These are phyloP conservation scores for Cancer borealis DNA, from an alignment of 2,888 invertebrate genomes.

Conservation along the genomic window DNA sequence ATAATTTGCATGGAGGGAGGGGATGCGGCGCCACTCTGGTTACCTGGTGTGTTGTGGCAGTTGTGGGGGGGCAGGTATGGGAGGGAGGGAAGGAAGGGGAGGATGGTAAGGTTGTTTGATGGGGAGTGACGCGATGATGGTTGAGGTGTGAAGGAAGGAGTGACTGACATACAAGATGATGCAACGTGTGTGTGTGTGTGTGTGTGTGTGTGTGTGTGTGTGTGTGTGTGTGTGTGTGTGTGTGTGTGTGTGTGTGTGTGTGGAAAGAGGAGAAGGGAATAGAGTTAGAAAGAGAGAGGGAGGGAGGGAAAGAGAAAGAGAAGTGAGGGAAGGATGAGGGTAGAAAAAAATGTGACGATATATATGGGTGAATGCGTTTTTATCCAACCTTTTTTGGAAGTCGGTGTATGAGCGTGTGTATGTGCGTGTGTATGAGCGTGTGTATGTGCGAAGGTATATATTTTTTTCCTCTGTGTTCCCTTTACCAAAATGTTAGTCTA, in stretches of 20 bases:
- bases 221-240: not conserved
- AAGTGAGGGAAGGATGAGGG: not conserved
- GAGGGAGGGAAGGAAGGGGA: not conserved
- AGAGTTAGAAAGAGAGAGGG: not conserved
- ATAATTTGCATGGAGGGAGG: slow-evolving; percentile 45
- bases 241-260: not conserved
- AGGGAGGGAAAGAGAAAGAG: slow-evolving; percentile 6
- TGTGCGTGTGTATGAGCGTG: too few species aligned
- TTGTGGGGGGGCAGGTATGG: not conserved
- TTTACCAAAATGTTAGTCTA: slow-evolving; percentile 37
- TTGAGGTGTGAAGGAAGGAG: not conserved
- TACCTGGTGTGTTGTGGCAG: slow-evolving; percentile 36
- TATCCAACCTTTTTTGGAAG: not conserved
- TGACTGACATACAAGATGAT: not conserved
- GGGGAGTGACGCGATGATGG: not conserved
- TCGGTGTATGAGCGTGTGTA: slow-evolving; percentile 3
- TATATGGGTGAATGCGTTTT: slow-evolving; percentile 11
- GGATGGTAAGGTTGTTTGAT: not conserved
- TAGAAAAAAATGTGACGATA: not conserved
- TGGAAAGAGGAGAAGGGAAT: not conserved
- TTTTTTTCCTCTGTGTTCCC: not conserved
- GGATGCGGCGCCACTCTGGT: not conserved
- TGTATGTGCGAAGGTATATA: slow-evolving; percentile 8
- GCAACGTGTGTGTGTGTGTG: not conserved
- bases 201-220: slow-evolving; percentile 29